Percentiles rank a stretch among this genome's conserved stretches.
Evolutionary conservation across 2,113 vertebrate genomes (phyloP).

Genomic region (Triplophysa rosa): DNA sequence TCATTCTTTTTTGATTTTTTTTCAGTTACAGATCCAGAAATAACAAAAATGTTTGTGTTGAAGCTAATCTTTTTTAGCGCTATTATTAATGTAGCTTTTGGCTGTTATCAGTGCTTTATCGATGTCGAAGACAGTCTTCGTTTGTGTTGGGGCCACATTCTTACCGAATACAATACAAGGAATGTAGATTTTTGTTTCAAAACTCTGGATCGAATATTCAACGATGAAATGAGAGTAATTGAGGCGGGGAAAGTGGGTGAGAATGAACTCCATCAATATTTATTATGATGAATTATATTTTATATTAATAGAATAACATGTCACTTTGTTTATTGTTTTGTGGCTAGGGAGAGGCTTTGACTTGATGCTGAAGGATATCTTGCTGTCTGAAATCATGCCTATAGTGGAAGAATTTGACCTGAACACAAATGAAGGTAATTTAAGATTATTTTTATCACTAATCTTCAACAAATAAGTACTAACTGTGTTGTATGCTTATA

Average conservation of each 20-base stretch:
- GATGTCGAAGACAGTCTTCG: slow-evolving; percentile 7
- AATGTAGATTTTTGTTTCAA: slow-evolving; percentile 66
- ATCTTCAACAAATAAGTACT: not conserved
- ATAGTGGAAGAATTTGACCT: slow-evolving; percentile 63
- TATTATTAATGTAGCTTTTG: slow-evolving; percentile 41
- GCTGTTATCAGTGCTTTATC: slow-evolving; percentile 70
- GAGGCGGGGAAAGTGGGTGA: slow-evolving; percentile 72
- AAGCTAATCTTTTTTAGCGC: slow-evolving; percentile 50
- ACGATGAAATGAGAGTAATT: slow-evolving; percentile 57
- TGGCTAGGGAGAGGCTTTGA: slow-evolving; percentile 64
- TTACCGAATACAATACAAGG: slow-evolving; percentile 47
- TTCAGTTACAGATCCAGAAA: not conserved
- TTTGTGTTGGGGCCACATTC: slow-evolving; percentile 64
- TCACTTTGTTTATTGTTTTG: slow-evolving; percentile 30
- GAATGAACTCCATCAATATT: slow-evolving; percentile 7
- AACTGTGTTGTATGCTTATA: not conserved
- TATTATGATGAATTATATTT: not conserved
- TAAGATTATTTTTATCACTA: slow-evolving; percentile 24
- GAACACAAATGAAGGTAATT: slow-evolving; percentile 60
- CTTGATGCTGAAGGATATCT: slow-evolving; percentile 59
- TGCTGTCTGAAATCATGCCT: slow-evolving; percentile 62
- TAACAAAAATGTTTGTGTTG: slow-evolving; percentile 51
- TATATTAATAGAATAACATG: not conserved
- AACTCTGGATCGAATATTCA: slow-evolving; percentile 63
- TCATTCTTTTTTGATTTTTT: not conserved